Base-by-base conservation (phyloP, 2,888 invertebrate species). In the Agrochola litura region DNA sequence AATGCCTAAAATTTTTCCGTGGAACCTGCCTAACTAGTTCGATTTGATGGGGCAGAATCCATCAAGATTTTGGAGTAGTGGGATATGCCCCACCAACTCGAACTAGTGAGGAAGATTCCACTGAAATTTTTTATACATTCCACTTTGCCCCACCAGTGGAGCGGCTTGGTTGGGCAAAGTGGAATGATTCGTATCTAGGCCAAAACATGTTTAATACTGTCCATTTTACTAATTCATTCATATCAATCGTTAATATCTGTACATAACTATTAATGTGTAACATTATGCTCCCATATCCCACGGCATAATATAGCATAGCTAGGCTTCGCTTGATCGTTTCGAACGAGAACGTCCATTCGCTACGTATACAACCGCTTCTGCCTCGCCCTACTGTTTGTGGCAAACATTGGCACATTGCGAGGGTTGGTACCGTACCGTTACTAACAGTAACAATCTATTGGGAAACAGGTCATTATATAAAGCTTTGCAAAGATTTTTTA, bases 281-380 rank as follows among this genome's bases (percentile, higher is more conserved):
- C 73, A 75, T 73, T 66, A 64, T 16, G 10, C 22, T 16, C 22
- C 12, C 30, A 73, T 73, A 69, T 56, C n/a, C 43, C 56, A 61
- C 49, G 25, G 43, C 71, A 54, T 72, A 76, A 46, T 58, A 67
- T 79, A 81, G 73, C 80, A 71, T 73, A 83, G 79, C 79, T 72
- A 77, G n/a, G 79, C 82, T 79, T 77, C 70, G 83, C 83, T 85
- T 78, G 64, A 64, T 79, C 79, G 78, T 74, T 73, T 69, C 61
- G 74, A 81, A 82, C 78, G 64, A 73, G 73, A 71, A 73, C 92
- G 93, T 93, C 93, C 93, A 91, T 87, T 87, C 69, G 86, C 84
- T 90, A 87, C 79, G 78, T 84, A 84, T 83, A 84, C 85, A 90
- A 92, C 87, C 85, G 86, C 91, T 90, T 88, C 81, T 88, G 91